A percentile compares a stretch with the other conserved stretches of the same genome.
phyloP scores from a whole-genome alignment of 2,113 vertebrate genomes.

The Brachyhypopomus gauderio region DNA sequence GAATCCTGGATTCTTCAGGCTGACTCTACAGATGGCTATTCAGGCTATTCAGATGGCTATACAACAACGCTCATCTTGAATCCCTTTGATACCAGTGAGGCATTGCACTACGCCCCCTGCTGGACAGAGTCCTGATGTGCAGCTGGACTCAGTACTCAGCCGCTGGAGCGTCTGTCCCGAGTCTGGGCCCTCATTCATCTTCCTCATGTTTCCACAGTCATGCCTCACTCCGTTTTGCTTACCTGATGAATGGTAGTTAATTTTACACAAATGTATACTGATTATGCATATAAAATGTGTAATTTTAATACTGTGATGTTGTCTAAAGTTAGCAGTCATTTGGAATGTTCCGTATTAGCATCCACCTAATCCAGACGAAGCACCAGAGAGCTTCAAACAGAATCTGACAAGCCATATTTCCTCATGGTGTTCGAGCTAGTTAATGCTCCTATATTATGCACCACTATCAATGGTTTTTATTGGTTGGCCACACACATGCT shows the following conservation, averaged over 20 bases:
- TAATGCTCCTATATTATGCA: neutral
- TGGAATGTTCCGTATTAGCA: neutral
- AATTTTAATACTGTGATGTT: neutral
- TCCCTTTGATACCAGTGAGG: no score
- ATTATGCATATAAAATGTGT: neutral
- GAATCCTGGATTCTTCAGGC: neutral
- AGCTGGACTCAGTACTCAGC: neutral
- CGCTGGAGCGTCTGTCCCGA: no score
- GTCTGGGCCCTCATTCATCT: neutral
- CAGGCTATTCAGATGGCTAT: no score
- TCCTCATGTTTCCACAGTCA: neutral
- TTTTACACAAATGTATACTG: neutral
- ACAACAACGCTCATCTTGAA: neutral
- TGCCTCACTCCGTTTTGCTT: neutral
- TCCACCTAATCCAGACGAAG: neutral
- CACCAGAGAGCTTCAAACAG: no score
- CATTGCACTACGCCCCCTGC: no score
- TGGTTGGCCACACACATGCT: neutral
- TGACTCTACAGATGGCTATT: neutral
- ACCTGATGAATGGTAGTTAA: neutral
- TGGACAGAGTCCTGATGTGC: neutral
- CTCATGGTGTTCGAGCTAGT: neutral
- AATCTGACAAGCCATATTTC: neutral
- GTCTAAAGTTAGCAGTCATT: neutral
- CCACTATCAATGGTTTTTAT: neutral